Percentiles rank a stretch among this genome's conserved stretches.
Conservation (phyloP, 64 coral and sea anemone genomes). For the Dendronephthya gigantea region DNA sequence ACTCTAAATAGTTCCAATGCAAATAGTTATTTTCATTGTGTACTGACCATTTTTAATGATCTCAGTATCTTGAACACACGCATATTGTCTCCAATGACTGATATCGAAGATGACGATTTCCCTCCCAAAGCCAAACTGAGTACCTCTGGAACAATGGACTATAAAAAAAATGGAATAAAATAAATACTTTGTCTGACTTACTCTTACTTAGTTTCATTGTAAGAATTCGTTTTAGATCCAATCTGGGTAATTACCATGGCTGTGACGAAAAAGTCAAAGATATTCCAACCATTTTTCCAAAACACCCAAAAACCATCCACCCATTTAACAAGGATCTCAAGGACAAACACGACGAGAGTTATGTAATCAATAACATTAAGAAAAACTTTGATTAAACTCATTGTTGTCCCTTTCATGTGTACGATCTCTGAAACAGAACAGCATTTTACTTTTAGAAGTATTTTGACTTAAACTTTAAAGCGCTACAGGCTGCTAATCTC, state of each 20-base stretch:
- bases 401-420: slow-evolving; percentile 48
- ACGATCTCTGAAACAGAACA: slow-evolving; percentile 75
- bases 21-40: not conserved
- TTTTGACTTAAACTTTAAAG: too few species aligned
- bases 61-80: slow-evolving; percentile 82
- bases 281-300: slow-evolving; percentile 97
- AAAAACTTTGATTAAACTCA: slow-evolving; percentile 56
- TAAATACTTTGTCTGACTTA: too few species aligned
- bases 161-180: not conserved
- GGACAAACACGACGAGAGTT: slow-evolving; percentile 64
- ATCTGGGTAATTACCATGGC: slow-evolving; percentile 57
- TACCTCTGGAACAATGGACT: slow-evolving; percentile 94
- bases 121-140: slow-evolving; percentile 66
- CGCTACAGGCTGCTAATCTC: too few species aligned
- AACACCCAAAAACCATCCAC: slow-evolving; percentile 95
- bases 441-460: too few species aligned
- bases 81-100: slow-evolving; percentile 86
- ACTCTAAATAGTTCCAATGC: too few species aligned
- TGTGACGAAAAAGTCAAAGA: slow-evolving; percentile 96
- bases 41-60: slow-evolving; percentile 65
- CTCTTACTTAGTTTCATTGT: too few species aligned
- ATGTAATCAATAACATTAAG: slow-evolving; percentile 91
- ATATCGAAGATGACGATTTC: slow-evolving; percentile 55
- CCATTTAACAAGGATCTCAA: slow-evolving; percentile 95
- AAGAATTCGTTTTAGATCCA: not conserved